Evolutionary conservation across 2,888 invertebrate genomes (phyloP), one percentile per base, ranked within the genome.

Genomic region (Scaptomyza flava): DNA sequence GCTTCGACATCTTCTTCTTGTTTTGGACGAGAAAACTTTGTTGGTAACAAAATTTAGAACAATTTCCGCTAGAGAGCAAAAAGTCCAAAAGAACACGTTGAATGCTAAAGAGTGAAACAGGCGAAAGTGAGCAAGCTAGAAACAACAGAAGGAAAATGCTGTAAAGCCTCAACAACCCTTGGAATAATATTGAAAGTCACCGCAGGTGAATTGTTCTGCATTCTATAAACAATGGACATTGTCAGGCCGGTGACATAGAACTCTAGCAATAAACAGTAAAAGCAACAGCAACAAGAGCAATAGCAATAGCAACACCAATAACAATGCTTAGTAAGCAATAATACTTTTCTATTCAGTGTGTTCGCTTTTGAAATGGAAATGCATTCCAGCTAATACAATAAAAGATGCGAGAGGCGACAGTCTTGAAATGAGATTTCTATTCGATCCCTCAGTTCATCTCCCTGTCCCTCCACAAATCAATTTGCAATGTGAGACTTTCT

Each of bases 1-100:
- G 52, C 41, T 23, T 34, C 14, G 46, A 51, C 57, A 42, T 50
- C 36, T 31, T 34, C 11, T 12, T 23, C 20, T 33, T 34, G 6
- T 33, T 2, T 48, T 50, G 36, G 36, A 20, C 7, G 7, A 30
- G 68, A 68, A 77, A 77, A 75, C 60, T 72, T 86, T 77, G 62
- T 59, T 74, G 66, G 59, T 83, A 81, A 80, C 61, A 53, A 62
- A 77, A 72, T 82, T 82, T 67, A 67, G 82, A 81, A 76, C 75
- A 86, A 83, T 80, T 81, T 86, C 78, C 83, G 86, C 57, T 52
- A 52, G 41, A 17, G 17, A 30, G 41, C 27, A 53, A 64, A 56
- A 61, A 56, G 31, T 31, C 50, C 62, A 68, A 64, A 61, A 61
- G 9, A 23, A 23, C 2, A 60, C 48, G 61, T 48, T 42, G 65